These are phyloP conservation scores for Diarsia dahlii DNA, from an alignment of 2,888 invertebrate genomes.

Conservation along the genomic window DNA sequence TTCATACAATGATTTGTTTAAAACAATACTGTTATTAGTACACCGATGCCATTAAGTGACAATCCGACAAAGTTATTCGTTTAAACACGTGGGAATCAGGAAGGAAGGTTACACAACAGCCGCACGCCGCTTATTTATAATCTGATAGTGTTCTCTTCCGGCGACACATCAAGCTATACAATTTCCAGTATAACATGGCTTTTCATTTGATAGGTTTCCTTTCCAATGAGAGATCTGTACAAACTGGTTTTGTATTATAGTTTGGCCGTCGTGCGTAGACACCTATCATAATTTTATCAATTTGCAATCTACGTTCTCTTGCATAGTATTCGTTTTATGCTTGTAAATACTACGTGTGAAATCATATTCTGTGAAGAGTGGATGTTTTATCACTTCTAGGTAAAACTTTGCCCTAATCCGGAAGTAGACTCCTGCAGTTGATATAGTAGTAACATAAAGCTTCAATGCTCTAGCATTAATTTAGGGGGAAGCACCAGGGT, in stretches of 20 bases:
- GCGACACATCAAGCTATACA: too few relatives aligned
- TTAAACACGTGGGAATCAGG: conserved; percentile 58
- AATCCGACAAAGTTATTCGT: conserved; percentile 30
- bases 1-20: neutral
- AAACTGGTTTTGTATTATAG: too few relatives aligned
- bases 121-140: conserved; percentile 49
- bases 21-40: conserved; percentile 15
- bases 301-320: conserved; percentile 52
- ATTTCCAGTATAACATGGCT: too few relatives aligned
- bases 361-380: conserved; percentile 34
- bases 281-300: conserved; percentile 61
- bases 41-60: conserved; percentile 30
- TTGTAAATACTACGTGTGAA: conserved; percentile 28
- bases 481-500: neutral
- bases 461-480: neutral
- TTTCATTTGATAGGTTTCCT: too few relatives aligned
- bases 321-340: conserved; percentile 14
- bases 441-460: neutral
- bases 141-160: conserved; percentile 60
- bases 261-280: too few relatives aligned
- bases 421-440: neutral
- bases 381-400: conserved; percentile 3
- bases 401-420: neutral
- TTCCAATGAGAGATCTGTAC: too few relatives aligned
- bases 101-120: conserved; percentile 58